phyloP scores from a whole-genome alignment of 2,888 invertebrate genomes.

The Escarpia spicata region DNA sequence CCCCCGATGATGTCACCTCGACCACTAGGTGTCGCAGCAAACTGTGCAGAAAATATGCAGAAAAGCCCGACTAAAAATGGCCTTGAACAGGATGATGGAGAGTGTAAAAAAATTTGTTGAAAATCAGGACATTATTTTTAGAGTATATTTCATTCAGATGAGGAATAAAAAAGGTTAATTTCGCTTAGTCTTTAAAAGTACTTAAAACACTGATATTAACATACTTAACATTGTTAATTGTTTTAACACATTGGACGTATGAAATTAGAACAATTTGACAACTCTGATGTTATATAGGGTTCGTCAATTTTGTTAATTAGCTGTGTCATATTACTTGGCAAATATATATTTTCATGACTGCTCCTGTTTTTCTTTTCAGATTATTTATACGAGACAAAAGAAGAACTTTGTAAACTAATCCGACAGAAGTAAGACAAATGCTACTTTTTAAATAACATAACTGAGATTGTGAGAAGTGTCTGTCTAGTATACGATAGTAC shows the following conservation, averaged over 20 bases:
- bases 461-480: neutral
- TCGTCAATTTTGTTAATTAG: neutral
- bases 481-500: too few relatives aligned
- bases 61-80: too few relatives aligned
- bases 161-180: too few relatives aligned
- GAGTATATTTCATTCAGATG: too few relatives aligned
- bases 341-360: neutral
- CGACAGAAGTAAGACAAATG: neutral
- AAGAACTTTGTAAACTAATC: slow-evolving; percentile 13
- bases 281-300: neutral
- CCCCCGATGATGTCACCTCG: too few relatives aligned
- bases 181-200: too few relatives aligned
- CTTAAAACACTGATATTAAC: too few relatives aligned
- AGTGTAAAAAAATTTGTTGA: too few relatives aligned
- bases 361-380: neutral
- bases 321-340: neutral
- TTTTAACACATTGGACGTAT: neutral
- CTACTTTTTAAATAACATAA: neutral
- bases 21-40: too few relatives aligned
- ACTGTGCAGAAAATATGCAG: too few relatives aligned
- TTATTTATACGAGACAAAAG: neutral
- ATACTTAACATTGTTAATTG: neutral
- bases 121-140: too few relatives aligned
- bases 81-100: too few relatives aligned
- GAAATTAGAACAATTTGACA: neutral